Conservation (phyloP, 1,140 invertebrate genomes). For the Triops longicaudatus region DNA sequence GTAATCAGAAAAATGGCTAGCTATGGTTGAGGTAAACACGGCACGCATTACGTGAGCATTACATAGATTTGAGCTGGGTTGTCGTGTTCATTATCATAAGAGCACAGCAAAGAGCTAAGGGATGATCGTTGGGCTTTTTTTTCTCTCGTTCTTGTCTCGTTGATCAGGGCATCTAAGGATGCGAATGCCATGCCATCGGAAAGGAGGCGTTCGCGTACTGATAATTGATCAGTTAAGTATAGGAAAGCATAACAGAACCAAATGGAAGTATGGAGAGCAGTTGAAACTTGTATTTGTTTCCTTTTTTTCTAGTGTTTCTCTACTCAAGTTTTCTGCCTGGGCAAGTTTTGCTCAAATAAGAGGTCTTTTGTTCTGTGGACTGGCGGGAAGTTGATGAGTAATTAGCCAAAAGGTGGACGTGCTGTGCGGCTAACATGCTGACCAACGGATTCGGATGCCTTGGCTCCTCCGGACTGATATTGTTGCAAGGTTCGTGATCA, state of each 20-base stretch:
- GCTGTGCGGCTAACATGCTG: background rate
- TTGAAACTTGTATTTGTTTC: background rate
- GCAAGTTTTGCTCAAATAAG: background rate
- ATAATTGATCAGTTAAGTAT: background rate
- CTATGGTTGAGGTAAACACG: background rate
- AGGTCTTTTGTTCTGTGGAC: background rate
- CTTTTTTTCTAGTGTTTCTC: background rate
- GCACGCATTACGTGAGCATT: conserved; percentile 11
- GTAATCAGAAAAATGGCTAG: conserved; percentile 12
- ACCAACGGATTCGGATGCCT: background rate
- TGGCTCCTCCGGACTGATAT: background rate
- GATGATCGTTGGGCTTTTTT: background rate
- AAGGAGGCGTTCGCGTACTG: background rate
- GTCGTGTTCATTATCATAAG: conserved; percentile 12
- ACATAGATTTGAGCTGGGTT: conserved; percentile 15
- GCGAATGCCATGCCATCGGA: background rate
- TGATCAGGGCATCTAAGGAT: background rate
- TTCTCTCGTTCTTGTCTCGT: background rate
- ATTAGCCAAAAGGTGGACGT: conserved; percentile 11
- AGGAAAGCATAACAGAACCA: background rate
- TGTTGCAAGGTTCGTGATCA: conserved; percentile 2
- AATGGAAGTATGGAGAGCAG: background rate
- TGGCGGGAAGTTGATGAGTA: conserved; percentile 7
- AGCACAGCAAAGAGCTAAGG: background rate
- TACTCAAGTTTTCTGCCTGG: background rate